These are phyloP conservation scores for Micrasema minimum DNA, from an alignment of 1,140 invertebrate species.

Conservation along the genomic window DNA sequence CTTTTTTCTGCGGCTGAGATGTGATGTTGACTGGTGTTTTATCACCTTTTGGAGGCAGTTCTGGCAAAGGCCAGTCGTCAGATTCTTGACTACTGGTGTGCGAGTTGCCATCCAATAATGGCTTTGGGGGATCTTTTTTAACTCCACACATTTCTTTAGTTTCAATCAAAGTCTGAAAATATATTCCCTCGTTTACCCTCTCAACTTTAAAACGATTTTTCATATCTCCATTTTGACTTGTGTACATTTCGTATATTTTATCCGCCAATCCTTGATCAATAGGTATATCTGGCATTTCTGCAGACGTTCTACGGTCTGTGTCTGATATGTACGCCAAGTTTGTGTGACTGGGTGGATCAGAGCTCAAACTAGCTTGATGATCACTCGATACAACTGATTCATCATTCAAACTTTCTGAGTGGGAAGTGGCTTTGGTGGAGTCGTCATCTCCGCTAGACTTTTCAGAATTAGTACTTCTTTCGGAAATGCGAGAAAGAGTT, in stretches of 20 bases:
- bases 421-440: conserved; percentile 82
- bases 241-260: conserved; percentile 67
- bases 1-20: conserved; percentile 52
- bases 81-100: conserved; percentile 73
- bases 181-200: conserved; percentile 48
- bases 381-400: conserved; percentile 85
- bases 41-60: conserved; percentile 63
- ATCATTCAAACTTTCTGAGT: conserved; percentile 84
- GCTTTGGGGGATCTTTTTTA: conserved; percentile 51
- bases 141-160: conserved; percentile 53
- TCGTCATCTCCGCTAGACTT: conserved; percentile 82
- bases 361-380: conserved; percentile 85
- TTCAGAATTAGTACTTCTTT: conserved; percentile 87
- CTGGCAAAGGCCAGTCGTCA: conserved; percentile 76
- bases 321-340: conserved; percentile 79
- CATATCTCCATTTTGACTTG: conserved; percentile 59
- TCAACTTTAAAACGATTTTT: conserved; percentile 50
- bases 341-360: conserved; percentile 79
- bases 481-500: conserved; percentile 86
- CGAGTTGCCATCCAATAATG: conserved; percentile 55
- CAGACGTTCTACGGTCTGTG: conserved; percentile 79
- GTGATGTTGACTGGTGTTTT: conserved; percentile 10
- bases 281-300: conserved; percentile 83
- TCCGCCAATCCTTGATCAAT: conserved; percentile 70
- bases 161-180: conserved; percentile 55